Percentiles rank a stretch among this genome's conserved stretches.
Evolutionary conservation across 2,113 vertebrate species (phyloP).

Genomic region (Chaetodon trifascialis): DNA sequence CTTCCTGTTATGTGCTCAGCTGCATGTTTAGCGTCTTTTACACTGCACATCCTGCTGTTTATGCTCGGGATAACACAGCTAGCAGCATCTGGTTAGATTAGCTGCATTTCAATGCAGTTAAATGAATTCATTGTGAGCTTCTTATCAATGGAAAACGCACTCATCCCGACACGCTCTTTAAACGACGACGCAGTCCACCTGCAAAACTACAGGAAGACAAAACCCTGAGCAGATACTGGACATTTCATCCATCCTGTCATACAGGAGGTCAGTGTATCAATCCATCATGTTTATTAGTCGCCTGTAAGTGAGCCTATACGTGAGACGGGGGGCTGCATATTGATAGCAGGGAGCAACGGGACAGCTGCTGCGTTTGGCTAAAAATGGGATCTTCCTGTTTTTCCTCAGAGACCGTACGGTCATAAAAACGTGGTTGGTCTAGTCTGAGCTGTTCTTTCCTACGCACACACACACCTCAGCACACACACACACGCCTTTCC

Average conservation of each 20-base stretch:
- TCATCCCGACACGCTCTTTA: neutral
- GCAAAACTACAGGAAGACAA: neutral
- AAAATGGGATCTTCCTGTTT: conserved; percentile 66
- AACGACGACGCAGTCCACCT: neutral
- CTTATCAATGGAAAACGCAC: neutral
- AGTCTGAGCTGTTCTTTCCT: conserved; percentile 39
- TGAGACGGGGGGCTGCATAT: conserved; percentile 6
- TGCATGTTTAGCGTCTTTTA: neutral
- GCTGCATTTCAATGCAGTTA: too few relatives aligned
- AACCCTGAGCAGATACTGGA: neutral
- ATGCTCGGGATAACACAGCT: too few relatives aligned
- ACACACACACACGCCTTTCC: neutral
- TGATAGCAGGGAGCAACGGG: conserved; percentile 25
- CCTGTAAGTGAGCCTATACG: neutral
- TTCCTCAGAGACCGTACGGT: conserved; percentile 38
- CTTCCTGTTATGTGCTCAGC: too few relatives aligned
- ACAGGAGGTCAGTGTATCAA: conserved; percentile 43
- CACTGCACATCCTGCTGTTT: too few relatives aligned
- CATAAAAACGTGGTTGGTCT: conserved; percentile 54
- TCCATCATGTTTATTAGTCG: conserved; percentile 41
- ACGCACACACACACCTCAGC: neutral
- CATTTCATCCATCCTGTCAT: conserved; percentile 37
- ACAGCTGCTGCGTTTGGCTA: conserved; percentile 26
- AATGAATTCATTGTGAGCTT: neutral
- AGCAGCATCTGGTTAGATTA: too few relatives aligned